Conservation (phyloP, 2,113 vertebrate genomes). For the Megaleporinus macrocephalus region DNA sequence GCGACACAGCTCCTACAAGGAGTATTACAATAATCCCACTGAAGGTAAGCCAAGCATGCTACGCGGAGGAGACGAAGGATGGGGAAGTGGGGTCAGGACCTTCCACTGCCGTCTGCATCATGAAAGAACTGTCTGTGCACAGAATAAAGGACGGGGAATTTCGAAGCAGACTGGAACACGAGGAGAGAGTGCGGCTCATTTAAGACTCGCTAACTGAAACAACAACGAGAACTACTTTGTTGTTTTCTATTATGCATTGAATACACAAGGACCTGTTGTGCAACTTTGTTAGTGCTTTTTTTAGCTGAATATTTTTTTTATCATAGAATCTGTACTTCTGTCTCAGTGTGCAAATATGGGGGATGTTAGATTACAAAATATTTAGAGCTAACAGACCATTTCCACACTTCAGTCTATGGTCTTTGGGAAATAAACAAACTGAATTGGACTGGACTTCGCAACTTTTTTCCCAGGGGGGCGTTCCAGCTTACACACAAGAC, state of each 20-base stretch:
- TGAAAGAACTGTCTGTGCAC: conserved; percentile 74
- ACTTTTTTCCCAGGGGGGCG: no score
- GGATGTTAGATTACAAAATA: no score
- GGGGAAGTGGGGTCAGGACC: conserved; percentile 75
- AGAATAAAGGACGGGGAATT: conserved; percentile 69
- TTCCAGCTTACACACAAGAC: no score
- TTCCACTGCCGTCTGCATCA: conserved; percentile 67
- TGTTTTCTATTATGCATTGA: neutral
- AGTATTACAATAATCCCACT: conserved; percentile 72
- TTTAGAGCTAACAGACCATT: no score
- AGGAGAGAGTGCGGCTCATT: conserved; percentile 6
- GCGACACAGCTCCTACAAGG: conserved; percentile 66
- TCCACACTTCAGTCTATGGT: no score
- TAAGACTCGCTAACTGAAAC: neutral
- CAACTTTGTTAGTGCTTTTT: neutral
- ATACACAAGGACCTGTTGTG: neutral
- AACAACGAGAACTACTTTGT: neutral
- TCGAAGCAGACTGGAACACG: conserved; percentile 63
- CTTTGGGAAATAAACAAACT: no score
- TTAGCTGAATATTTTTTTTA: no score
- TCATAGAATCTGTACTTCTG: no score
- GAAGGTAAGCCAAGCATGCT: conserved; percentile 59
- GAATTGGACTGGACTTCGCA: no score
- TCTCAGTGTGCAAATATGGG: no score
- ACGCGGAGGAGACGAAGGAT: conserved; percentile 66